phyloP scores from a whole-genome alignment of 2,113 vertebrate genomes.

The Eretmochelys imbricata region DNA sequence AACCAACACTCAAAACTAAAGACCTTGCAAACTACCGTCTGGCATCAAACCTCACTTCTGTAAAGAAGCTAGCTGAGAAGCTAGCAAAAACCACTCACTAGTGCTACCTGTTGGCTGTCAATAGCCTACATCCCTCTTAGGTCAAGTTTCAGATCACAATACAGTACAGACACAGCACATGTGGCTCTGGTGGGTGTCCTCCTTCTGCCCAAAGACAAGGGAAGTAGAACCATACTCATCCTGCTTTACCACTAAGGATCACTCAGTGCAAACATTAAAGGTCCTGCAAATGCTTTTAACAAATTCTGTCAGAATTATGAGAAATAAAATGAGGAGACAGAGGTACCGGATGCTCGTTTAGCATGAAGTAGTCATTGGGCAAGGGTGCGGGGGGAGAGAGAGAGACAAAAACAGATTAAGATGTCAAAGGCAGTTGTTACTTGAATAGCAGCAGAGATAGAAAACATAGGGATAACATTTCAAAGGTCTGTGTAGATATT shows the following conservation, averaged over 20 bases:
- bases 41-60: not conserved
- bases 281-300: not conserved
- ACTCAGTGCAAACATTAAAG: not conserved
- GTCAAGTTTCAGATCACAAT: not conserved
- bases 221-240: not conserved
- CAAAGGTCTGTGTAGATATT: slow-evolving; percentile 53
- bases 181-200: not conserved
- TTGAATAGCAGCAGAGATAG: slow-evolving; percentile 36
- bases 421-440: slow-evolving; percentile 26
- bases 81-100: not conserved
- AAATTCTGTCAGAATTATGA: slow-evolving; percentile 19
- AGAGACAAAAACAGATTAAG: slow-evolving; percentile 23
- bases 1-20: not conserved
- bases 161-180: not conserved
- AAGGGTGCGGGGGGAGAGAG: not conserved
- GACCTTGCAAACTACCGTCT: not conserved
- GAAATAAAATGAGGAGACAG: slow-evolving; percentile 41
- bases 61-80: not conserved
- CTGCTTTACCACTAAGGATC: slow-evolving; percentile 5
- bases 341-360: slow-evolving; percentile 37
- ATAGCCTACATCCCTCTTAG: not conserved
- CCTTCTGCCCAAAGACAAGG: not conserved
- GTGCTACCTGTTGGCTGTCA: not conserved
- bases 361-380: slow-evolving; percentile 40
- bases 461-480: slow-evolving; percentile 58